Evolutionary conservation across 2,888 invertebrate genomes (phyloP), one percentile per base, ranked within the genome.

Genomic region (Hanleya hanleyi): DNA sequence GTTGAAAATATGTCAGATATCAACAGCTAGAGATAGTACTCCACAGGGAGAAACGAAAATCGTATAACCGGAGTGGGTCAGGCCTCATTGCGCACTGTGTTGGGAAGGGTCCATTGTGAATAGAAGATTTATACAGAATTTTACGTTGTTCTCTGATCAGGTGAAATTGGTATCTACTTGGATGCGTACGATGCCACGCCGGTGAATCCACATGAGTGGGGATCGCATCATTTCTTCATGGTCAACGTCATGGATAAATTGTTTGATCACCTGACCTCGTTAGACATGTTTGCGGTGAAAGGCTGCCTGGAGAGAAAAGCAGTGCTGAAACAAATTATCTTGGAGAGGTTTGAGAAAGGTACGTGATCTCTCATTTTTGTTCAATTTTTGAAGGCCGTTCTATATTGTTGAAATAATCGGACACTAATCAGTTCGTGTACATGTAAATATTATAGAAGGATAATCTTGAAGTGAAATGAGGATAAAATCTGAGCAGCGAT

Each of bases 331-430:
- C 83, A 85, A 1, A 80, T 81, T 15, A 81, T 86, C 50, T 75
- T 86, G 66, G 86, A 87, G 70, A 71, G 83, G 35, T 83, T 85
- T 67, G 79, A 82, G 61, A 80, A 77, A 70, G 86, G 87, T 87
- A 66, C 12, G 41, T 9, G 18, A 41, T 12, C 18, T 9, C 9
- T 12, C 41, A 41, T 12, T 41, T 18, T 41, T 9, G 18, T 18
- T 41, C 41, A 41, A 41, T 9, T 41, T 18, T 41, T 9, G n/a
- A n/a, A n/a, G n/a, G n/a, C n/a, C n/a, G n/a, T n/a, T n/a, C n/a
- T n/a, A n/a, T n/a, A n/a, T n/a, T n/a, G n/a, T n/a, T n/a, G n/a
- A n/a, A n/a, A n/a, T n/a, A n/a, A n/a, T n/a, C n/a, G n/a, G n/a
- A n/a, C n/a, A n/a, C n/a, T n/a, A n/a, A n/a, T n/a, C n/a, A n/a